phyloP scores from a whole-genome alignment of 2,888 invertebrate species.

The Cataglyphis albicans region DNA sequence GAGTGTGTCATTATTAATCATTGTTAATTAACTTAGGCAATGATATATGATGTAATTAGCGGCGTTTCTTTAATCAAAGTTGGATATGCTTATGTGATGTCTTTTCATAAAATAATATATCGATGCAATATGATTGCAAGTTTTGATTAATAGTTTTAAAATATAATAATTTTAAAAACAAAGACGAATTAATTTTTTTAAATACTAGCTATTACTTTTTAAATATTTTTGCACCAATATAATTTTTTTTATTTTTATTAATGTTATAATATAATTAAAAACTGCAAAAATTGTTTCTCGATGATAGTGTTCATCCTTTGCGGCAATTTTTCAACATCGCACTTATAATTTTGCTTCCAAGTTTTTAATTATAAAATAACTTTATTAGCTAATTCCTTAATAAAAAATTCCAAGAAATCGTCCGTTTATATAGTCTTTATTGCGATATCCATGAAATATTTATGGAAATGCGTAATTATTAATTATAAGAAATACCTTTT shows the following conservation, averaged over 20 bases:
- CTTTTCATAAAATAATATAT: not conserved
- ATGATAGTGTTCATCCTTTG: conserved; percentile 2
- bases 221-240: not conserved
- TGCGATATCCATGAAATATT: not conserved
- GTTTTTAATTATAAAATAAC: conserved; percentile 37
- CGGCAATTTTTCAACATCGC: conserved; percentile 11
- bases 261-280: conserved; percentile 18
- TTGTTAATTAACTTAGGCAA: conserved; percentile 5
- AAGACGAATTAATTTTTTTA: not conserved
- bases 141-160: not conserved
- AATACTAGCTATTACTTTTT: not conserved
- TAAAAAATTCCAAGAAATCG: not conserved
- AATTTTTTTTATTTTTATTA: not conserved
- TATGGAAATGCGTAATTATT: conserved; percentile 5
- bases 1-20: not conserved
- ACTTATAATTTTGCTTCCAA: conserved; percentile 28
- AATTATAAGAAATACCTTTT: not conserved
- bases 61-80: not conserved
- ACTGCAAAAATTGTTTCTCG: not conserved
- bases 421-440: conserved; percentile 15
- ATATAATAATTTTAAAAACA: not conserved
- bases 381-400: conserved; percentile 14
- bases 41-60: conserved; percentile 4
- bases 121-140: not conserved
- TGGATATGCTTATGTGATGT: not conserved